A percentile compares a stretch with the other conserved stretches of the same genome.
Conservation (phyloP, 2,888 invertebrate genomes). For the Scelioninae gen. 2 region DNA sequence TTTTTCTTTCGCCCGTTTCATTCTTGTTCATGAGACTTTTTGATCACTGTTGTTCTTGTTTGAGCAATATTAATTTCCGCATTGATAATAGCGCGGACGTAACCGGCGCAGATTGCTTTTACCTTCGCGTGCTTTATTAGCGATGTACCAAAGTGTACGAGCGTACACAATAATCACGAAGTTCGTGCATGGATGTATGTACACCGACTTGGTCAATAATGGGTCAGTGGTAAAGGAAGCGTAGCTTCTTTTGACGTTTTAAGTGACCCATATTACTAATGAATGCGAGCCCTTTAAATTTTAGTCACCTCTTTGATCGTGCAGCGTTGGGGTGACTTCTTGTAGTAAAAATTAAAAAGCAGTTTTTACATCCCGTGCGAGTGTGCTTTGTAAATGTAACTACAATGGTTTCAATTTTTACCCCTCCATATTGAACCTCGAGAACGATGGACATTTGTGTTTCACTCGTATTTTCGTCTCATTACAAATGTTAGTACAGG, state of each 20-base stretch:
- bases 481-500: too few species aligned
- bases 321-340: neutral
- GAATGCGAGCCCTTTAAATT: conserved; percentile 15
- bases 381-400: too few species aligned
- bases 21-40: conserved; percentile 9
- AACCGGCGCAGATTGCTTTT: conserved; percentile 25
- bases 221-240: conserved; percentile 2
- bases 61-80: conserved; percentile 28
- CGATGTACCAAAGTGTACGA: conserved; percentile 15
- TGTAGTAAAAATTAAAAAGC: conserved; percentile 8
- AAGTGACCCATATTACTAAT: conserved; percentile 16
- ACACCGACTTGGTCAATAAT: conserved; percentile 12
- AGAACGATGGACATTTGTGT: too few species aligned
- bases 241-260: conserved; percentile 3
- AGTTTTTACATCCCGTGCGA: too few species aligned
- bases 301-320: conserved; percentile 10
- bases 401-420: too few species aligned
- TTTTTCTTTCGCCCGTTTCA: conserved; percentile 7
- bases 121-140: conserved; percentile 17
- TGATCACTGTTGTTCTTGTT: conserved; percentile 26
- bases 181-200: conserved; percentile 16
- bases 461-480: too few species aligned
- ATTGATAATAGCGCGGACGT: conserved; percentile 10
- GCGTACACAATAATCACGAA: neutral
- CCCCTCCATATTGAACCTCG: too few species aligned